Conservation (phyloP, 1,140 invertebrate genomes). For the Ganaspis sp. region DNA sequence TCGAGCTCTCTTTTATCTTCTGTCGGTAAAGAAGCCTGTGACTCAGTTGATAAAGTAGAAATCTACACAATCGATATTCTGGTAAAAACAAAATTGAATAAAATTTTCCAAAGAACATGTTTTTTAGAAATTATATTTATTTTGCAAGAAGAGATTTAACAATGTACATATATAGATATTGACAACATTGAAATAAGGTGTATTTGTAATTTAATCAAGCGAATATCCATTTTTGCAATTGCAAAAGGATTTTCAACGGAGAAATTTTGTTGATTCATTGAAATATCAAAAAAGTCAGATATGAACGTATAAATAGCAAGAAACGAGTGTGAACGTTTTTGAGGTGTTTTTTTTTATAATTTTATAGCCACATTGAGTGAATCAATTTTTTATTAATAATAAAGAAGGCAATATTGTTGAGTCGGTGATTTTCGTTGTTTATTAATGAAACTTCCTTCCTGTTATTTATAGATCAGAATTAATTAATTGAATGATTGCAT, state of each 20-base stretch:
- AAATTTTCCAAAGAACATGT: neutral
- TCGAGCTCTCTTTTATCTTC: too few species aligned
- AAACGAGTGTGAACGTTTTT: neutral
- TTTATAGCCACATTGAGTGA: conserved; percentile 3
- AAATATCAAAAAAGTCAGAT: neutral
- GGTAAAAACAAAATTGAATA: too few species aligned
- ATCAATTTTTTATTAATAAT: neutral
- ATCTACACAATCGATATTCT: too few species aligned
- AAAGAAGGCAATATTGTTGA: conserved; percentile 15
- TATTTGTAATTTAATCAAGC: neutral
- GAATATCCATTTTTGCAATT: neutral
- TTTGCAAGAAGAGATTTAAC: neutral
- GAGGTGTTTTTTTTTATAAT: neutral
- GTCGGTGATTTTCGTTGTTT: conserved; percentile 32
- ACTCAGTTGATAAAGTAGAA: too few species aligned
- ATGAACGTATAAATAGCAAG: conserved; percentile 13
- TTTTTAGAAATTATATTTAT: conserved; percentile 30
- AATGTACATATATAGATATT: conserved; percentile 6
- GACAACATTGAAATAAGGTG: conserved; percentile 21
- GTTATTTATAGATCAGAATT: conserved; percentile 45
- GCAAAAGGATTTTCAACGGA: neutral
- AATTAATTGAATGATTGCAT: too few species aligned
- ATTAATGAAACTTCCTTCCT: conserved; percentile 34
- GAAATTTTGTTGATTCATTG: neutral
- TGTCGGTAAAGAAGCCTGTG: too few species aligned